Conservation (phyloP, 2,888 invertebrate species). For the Ormia ochracea region DNA sequence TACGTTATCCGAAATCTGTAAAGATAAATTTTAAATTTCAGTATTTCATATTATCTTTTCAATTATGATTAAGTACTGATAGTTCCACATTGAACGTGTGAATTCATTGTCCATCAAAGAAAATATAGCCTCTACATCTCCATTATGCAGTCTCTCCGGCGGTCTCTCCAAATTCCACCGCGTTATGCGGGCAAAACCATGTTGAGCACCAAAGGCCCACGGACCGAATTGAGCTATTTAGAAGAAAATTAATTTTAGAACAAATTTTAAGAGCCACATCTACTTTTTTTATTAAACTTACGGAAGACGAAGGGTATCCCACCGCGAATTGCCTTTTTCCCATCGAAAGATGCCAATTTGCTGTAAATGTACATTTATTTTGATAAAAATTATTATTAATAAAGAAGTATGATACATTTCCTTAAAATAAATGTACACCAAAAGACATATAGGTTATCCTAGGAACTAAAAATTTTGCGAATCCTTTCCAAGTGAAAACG, state of each 20-base stretch:
- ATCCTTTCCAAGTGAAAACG: too few species aligned
- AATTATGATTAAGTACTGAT: slow-evolving; percentile 83
- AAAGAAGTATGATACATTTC: too few species aligned
- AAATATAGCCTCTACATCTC: slow-evolving; percentile 94
- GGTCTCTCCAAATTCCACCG: slow-evolving; percentile 94
- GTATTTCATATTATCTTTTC: not conserved
- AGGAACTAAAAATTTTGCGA: too few species aligned
- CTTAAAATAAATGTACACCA: too few species aligned
- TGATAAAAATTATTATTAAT: too few species aligned
- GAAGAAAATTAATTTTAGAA: not conserved
- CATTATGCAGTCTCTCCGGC: slow-evolving; percentile 91
- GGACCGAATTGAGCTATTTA: slow-evolving; percentile 92
- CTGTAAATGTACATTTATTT: slow-evolving; percentile 79
- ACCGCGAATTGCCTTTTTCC: slow-evolving; percentile 96
- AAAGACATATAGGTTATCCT: too few species aligned
- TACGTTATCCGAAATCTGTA: slow-evolving; percentile 92
- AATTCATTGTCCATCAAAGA: slow-evolving; percentile 94
- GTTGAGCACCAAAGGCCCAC: slow-evolving; percentile 96
- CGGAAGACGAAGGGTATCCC: slow-evolving; percentile 98
- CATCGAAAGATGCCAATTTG: slow-evolving; percentile 96
- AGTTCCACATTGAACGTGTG: slow-evolving; percentile 95
- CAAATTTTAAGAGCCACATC: not conserved
- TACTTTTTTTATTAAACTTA: slow-evolving; percentile 79
- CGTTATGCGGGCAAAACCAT: slow-evolving; percentile 95
- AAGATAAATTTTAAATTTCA: not conserved